A percentile compares a stretch with the other conserved stretches of the same genome.
These are phyloP conservation scores for Drosophila pullipes DNA, from an alignment of 2,888 invertebrate genomes.

Conservation along the genomic window DNA sequence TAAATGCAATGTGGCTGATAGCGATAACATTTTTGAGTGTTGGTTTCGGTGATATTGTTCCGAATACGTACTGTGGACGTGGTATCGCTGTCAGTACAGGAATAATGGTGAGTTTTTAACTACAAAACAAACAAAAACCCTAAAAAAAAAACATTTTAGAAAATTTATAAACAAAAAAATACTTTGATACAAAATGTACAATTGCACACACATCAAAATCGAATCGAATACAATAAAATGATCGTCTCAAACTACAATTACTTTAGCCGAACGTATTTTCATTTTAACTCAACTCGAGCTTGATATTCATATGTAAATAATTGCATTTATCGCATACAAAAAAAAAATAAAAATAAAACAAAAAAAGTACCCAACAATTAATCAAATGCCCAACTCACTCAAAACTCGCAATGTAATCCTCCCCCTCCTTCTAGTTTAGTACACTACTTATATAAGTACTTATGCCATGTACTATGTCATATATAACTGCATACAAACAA, in stretches of 20 bases:
- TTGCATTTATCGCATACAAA: slow-evolving; percentile 59
- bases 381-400: slow-evolving; percentile 34
- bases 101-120: slow-evolving; percentile 96
- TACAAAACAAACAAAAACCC: slow-evolving; percentile 50
- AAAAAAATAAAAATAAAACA: slow-evolving; percentile 11
- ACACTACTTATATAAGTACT: slow-evolving; percentile 32
- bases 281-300: slow-evolving; percentile 45
- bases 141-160: slow-evolving; percentile 11
- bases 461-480: slow-evolving; percentile 47
- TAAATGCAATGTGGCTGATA: slow-evolving; percentile 99
- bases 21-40: slow-evolving; percentile 99
- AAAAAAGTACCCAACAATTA: slow-evolving; percentile 16
- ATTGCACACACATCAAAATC: slow-evolving; percentile 61
- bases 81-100: slow-evolving; percentile 99
- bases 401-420: slow-evolving; percentile 38
- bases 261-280: slow-evolving; percentile 39
- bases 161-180: neutral
- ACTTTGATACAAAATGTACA: slow-evolving; percentile 23
- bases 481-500: slow-evolving; percentile 21
- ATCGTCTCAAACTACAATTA: slow-evolving; percentile 14
- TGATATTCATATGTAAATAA: slow-evolving; percentile 73
- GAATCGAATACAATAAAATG: slow-evolving; percentile 12
- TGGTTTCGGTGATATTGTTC: slow-evolving; percentile 99
- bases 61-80: slow-evolving; percentile 99
- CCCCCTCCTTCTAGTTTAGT: slow-evolving; percentile 31